Percentiles rank a stretch among this genome's conserved stretches.
Conservation (phyloP, 2,888 invertebrate species). For the Stenodema calcarata region DNA sequence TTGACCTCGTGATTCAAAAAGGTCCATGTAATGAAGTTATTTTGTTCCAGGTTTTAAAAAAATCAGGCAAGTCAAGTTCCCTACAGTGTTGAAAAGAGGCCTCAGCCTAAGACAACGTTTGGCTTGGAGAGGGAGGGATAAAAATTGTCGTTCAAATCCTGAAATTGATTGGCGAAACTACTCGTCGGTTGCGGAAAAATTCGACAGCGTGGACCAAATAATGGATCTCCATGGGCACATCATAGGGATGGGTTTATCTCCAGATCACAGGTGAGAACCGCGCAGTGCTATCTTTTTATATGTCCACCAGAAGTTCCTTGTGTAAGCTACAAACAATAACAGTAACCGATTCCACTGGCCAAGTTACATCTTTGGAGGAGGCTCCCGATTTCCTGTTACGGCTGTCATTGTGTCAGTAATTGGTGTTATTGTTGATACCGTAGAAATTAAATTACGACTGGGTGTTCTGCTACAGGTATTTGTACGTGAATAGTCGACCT, state of each 20-base stretch:
- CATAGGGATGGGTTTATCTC: slow-evolving; percentile 85
- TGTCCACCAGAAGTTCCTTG: no score
- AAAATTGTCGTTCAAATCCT: slow-evolving; percentile 62
- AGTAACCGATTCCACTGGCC: no score
- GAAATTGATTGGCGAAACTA: slow-evolving; percentile 75
- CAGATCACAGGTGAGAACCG: slow-evolving; percentile 72
- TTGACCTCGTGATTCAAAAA: not conserved
- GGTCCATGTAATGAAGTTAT: not conserved
- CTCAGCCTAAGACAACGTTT: slow-evolving; percentile 72
- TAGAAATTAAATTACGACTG: not conserved
- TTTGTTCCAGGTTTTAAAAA: slow-evolving; percentile 69
- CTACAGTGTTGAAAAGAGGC: slow-evolving; percentile 72
- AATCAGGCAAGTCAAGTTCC: slow-evolving; percentile 74
- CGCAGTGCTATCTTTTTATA: no score
- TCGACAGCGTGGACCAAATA: slow-evolving; percentile 78
- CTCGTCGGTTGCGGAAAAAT: slow-evolving; percentile 69
- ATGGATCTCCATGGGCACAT: slow-evolving; percentile 87
- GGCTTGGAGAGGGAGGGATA: slow-evolving; percentile 66
- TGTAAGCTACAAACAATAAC: no score
- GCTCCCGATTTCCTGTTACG: no score
- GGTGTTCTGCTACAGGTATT: slow-evolving; percentile 66
- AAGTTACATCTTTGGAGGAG: no score
- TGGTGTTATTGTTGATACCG: no score
- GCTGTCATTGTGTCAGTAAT: no score
- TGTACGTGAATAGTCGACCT: slow-evolving; percentile 83